Evolutionary conservation across 2,888 invertebrate species (phyloP).

Genomic region (Athetis lepigone): DNA sequence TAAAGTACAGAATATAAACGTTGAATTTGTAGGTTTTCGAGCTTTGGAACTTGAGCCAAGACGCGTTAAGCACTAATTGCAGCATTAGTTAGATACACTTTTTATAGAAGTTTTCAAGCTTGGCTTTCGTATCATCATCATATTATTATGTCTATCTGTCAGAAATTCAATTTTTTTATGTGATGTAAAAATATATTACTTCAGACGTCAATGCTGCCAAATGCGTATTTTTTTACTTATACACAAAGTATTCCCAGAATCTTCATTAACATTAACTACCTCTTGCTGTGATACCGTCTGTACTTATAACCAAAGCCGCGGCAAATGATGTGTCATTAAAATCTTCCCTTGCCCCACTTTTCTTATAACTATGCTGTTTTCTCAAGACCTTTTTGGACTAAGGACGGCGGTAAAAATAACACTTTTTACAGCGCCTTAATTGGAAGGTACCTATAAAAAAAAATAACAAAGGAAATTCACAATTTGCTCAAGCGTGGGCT

Average conservation of each 20-base stretch:
- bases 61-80: slow-evolving; percentile 21
- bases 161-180: no score
- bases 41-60: slow-evolving; percentile 22
- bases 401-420: slow-evolving; percentile 15
- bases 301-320: slow-evolving; percentile 31
- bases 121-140: slow-evolving; percentile 23
- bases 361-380: slow-evolving; percentile 29
- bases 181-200: no score
- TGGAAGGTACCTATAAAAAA: slow-evolving; percentile 2
- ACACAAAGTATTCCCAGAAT: slow-evolving; percentile 17
- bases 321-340: slow-evolving; percentile 62
- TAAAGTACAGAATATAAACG: slow-evolving; percentile 1
- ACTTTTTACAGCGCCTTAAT: slow-evolving; percentile 9
- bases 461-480: background rate
- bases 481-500: slow-evolving; percentile 13
- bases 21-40: slow-evolving; percentile 2
- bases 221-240: no score
- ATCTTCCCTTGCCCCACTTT: slow-evolving; percentile 37
- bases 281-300: slow-evolving; percentile 11
- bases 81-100: slow-evolving; percentile 17
- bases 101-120: slow-evolving; percentile 7
- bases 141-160: no score
- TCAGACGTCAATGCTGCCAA: no score
- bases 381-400: slow-evolving; percentile 32
- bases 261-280: slow-evolving; percentile 51